Percentiles rank a stretch among this genome's conserved stretches.
Conservation (phyloP, 2,888 invertebrate species). For the Drosophila helvetica region DNA sequence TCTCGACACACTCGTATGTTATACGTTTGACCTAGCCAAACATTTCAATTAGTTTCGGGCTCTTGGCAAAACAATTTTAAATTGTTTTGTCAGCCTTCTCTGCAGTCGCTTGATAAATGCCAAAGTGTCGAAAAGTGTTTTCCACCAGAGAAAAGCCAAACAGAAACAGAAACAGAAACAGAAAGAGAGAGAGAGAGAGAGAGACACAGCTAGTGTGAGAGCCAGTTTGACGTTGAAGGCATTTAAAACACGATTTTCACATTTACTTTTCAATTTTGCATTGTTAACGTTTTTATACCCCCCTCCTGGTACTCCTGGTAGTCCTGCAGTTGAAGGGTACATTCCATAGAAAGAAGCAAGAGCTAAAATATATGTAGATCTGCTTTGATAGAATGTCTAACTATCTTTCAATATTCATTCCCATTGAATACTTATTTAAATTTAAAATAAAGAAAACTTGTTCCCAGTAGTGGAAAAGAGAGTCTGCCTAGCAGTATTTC, state of each 20-base stretch:
- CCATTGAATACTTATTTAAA: too few relatives aligned
- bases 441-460: neutral
- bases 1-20: constrained; percentile 26
- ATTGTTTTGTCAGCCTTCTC: constrained; percentile 66
- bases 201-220: neutral
- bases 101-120: constrained; percentile 70
- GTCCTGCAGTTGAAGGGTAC: neutral
- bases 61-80: constrained; percentile 46
- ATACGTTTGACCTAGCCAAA: constrained; percentile 48
- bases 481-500: neutral
- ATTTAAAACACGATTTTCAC: constrained; percentile 78
- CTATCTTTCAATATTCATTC: too few relatives aligned
- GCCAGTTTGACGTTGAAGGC: constrained; percentile 52
- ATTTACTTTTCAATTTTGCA: constrained; percentile 72
- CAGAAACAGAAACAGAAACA: neutral
- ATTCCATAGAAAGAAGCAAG: neutral
- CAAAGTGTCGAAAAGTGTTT: constrained; percentile 64
- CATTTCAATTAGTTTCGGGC: constrained; percentile 66
- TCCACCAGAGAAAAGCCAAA: constrained; percentile 12
- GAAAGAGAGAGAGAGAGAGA: neutral
- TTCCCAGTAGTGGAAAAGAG: neutral
- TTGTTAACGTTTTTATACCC: constrained; percentile 51
- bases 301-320: neutral
- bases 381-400: neutral
- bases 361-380: too few relatives aligned